Base-by-base conservation (phyloP, 2,797 vertebrate species). In the Chanos chanos region DNA sequence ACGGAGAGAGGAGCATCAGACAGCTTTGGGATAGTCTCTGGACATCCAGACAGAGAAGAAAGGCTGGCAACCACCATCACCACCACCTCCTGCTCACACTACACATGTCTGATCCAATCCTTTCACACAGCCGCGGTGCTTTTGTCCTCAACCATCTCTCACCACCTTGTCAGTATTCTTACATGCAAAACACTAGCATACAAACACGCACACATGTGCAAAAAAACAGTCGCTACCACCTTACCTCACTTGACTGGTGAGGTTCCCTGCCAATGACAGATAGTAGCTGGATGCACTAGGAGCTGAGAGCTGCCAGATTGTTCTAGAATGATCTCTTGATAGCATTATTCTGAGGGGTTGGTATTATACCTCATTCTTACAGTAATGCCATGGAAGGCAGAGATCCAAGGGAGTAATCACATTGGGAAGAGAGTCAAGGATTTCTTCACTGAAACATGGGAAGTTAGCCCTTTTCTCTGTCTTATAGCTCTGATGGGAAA, bases 1-100 rank as follows among this genome's bases (percentile, higher is more conserved):
- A 72, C 61, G 69, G 68, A 76, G 79, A 84, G 80, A 68, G n/a
- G n/a, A n/a, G 73, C 75, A 81, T 86, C 81, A 85, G 80, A 87
- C 86, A 87, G 86, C 85, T 87, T 86, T 82, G 80, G 77, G 78
- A 85, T 86, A 85, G 86, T 88, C 79, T 83, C 77, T 86, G 76
- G 81, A 86, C 24, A 53, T 36, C 39, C 22, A 63, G 79, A 71
- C 64, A 1, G 10, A 77, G 76, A 77, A 77, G 74, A 74, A 71
- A 73, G 67, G 69, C 74, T 72, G 55, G 66, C 68, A 66, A 45
- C 61, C 81, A 77, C 70, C 79, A 80, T 65, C 66, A 79, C 50
- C 82, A 83, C 81, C 81, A 83, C 81, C 83, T 83, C 85, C 85
- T 82, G 83, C 78, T 83, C 81, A 79, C 79, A 81, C 82, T 84